Base-by-base conservation (phyloP, 2,113 vertebrate genomes). In the Elachura formosa region DNA sequence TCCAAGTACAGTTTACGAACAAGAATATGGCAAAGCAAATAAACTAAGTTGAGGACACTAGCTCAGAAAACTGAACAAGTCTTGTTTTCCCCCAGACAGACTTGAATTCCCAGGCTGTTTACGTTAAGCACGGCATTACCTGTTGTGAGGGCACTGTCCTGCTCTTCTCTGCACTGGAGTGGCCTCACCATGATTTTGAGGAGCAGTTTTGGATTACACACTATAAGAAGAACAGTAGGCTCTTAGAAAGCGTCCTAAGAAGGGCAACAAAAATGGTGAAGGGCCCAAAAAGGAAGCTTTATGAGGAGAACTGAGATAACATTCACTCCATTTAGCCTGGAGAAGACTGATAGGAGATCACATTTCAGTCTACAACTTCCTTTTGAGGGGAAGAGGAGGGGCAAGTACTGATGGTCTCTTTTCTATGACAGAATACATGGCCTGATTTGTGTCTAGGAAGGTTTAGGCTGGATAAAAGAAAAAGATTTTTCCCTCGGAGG, bases 91-190 rank as follows among this genome's bases (percentile, higher is more conserved):
- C 18, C 9, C 9, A 31, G 31, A 52, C 14, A 15, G 14, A 56
- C 6, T 36, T 89, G 33, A 41, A 29, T 18, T 62, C 15, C 10
- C 16, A 46, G 4, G 20, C 13, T 68, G 23, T 20, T 83, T 25
- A 25, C 61, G 41, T 66, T 3, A 49, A 29, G 9, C 36, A 49
- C 2, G 49, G 7, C 43, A 58, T 31, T 0, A 0, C 13, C 61
- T 49, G 9, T 13, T 9, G 1, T 13, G 13, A 58, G 21, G 24
- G 12, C 13, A 34, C 18, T 41, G 16, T 41, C 20, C 19, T 0
- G 0, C 23, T 48, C 28, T 74, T 4, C 59, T 56, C 41, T 25
- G 41, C 12, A 16, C 16, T 64, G 19, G 5, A 1, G 10, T 1
- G 3, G 29, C 41, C 51, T 56, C 34, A 21, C 34, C 28, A 4